Conservation (phyloP, 2,113 vertebrate genomes). For the Nothobranchius kuhntae region DNA sequence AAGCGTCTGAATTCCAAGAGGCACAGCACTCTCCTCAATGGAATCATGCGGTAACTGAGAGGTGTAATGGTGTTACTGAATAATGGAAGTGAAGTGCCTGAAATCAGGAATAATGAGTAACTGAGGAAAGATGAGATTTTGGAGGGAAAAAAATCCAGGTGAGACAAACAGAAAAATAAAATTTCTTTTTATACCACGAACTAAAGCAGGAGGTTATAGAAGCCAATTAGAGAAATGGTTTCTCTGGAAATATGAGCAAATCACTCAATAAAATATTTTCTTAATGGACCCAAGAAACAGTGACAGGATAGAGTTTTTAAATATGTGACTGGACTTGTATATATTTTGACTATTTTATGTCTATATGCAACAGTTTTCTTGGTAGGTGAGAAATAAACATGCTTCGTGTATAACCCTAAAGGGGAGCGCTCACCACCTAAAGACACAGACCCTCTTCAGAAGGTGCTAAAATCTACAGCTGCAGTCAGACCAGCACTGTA, state of each 20-base stretch:
- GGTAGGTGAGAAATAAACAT: too few relatives aligned
- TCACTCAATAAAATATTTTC: too few relatives aligned
- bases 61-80: slow-evolving; percentile 41
- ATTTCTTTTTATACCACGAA: too few relatives aligned
- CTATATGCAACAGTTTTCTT: too few relatives aligned
- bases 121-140: neutral
- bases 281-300: too few relatives aligned
- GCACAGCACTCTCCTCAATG: neutral
- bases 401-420: slow-evolving; percentile 10
- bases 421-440: slow-evolving; percentile 28
- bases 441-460: neutral
- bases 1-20: slow-evolving; percentile 36
- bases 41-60: slow-evolving; percentile 53
- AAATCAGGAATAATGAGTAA: slow-evolving; percentile 19
- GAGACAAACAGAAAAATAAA: neutral
- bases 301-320: too few relatives aligned
- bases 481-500: neutral
- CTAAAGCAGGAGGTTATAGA: too few relatives aligned
- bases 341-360: too few relatives aligned
- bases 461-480: neutral
- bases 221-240: too few relatives aligned
- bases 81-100: slow-evolving; percentile 25
- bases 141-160: neutral
- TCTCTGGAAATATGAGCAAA: too few relatives aligned
- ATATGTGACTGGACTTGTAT: too few relatives aligned